Conservation (phyloP, 1,140 invertebrate genomes). For the Chironomus tepperi region DNA sequence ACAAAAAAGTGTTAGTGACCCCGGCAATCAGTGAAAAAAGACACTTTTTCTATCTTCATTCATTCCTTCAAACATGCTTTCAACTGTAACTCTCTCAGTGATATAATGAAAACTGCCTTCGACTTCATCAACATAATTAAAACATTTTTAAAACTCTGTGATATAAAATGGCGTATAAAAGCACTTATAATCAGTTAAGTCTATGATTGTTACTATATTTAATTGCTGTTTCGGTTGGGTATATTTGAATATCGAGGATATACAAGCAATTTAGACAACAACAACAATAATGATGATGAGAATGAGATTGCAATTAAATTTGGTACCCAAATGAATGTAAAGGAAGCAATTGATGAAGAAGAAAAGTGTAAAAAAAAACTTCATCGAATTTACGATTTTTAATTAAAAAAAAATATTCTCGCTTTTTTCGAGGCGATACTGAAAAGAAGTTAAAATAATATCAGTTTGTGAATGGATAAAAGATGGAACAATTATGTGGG, state of each 20-base stretch:
- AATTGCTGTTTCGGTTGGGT: not conserved
- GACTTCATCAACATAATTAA: not conserved
- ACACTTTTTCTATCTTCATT: not conserved
- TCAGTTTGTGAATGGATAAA: not conserved
- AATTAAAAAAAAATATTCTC: conserved; percentile 3
- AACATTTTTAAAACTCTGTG: conserved; percentile 10
- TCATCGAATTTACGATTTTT: conserved; percentile 18
- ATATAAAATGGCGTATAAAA: not conserved
- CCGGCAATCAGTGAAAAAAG: not conserved
- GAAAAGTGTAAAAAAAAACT: conserved; percentile 5
- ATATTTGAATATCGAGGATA: not conserved
- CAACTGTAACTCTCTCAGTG: not conserved
- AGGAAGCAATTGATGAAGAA: not conserved
- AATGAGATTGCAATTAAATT: not conserved
- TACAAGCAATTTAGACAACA: not conserved
- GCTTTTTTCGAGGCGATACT: not conserved
- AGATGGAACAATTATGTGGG: conserved; percentile 8
- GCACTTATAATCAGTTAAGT: conserved; percentile 10
- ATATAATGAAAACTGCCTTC: conserved; percentile 11
- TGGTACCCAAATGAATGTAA: not conserved
- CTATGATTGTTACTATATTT: not conserved
- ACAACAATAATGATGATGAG: not conserved
- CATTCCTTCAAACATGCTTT: not conserved
- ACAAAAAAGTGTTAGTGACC: too few species aligned
- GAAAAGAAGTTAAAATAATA: not conserved